Conservation (phyloP, 37 sponge, comb jelly and placozoan species). For the Crambe crambe region DNA sequence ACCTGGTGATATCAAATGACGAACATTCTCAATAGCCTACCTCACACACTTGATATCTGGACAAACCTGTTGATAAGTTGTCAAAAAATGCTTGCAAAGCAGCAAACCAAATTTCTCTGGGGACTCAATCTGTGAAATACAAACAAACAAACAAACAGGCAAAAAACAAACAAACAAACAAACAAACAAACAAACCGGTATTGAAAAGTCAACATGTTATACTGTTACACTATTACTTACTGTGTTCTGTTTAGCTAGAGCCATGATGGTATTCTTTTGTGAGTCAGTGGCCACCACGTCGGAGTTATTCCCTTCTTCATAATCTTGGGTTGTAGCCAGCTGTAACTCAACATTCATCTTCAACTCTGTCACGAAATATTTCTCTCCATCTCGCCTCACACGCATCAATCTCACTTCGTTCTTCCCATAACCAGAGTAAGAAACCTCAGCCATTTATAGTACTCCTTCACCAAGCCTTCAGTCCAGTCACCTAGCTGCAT, state of each 20-base stretch:
- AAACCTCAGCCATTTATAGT: conserved; percentile 29
- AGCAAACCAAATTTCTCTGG: conserved; percentile 62
- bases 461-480: too few relatives aligned
- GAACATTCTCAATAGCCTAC: too few relatives aligned
- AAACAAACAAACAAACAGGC: neutral
- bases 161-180: too few relatives aligned
- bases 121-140: conserved; percentile 24
- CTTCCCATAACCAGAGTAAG: conserved; percentile 50
- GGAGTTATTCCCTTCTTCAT: conserved; percentile 49
- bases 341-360: conserved; percentile 36
- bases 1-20: neutral
- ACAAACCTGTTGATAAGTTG: conserved; percentile 47
- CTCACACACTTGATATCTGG: neutral
- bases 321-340: conserved; percentile 31
- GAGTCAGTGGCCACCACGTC: conserved; percentile 68
- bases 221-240: neutral
- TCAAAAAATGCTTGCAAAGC: conserved; percentile 49
- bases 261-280: conserved; percentile 60
- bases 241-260: conserved; percentile 41
- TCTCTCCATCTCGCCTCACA: conserved; percentile 40
- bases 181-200: too few relatives aligned
- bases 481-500: too few relatives aligned
- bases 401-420: conserved; percentile 54
- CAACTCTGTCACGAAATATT: conserved; percentile 41
- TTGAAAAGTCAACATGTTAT: neutral